These are phyloP conservation scores for Vipera latastei DNA, from an alignment of 2,797 vertebrate species.

Conservation along the genomic window DNA sequence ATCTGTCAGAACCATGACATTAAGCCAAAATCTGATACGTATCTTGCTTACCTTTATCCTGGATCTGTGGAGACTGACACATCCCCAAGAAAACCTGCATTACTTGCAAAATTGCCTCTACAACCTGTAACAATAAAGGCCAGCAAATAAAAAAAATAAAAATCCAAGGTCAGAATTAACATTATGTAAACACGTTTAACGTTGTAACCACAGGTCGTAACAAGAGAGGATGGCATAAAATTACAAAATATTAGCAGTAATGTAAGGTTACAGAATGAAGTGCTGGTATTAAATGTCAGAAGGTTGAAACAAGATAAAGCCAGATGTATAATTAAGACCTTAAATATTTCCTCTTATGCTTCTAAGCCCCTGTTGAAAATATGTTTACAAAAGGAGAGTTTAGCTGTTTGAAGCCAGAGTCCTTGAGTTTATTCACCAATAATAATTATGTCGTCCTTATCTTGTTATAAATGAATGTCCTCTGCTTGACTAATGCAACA, in stretches of 20 bases:
- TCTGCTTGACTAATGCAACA: not conserved
- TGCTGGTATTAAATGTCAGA: not conserved
- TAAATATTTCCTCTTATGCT: not conserved
- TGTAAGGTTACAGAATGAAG: not conserved
- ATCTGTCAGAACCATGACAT: no score
- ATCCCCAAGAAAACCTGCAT: slow-evolving; percentile 86
- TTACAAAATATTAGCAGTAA: not conserved
- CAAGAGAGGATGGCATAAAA: not conserved
- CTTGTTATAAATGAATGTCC: not conserved
- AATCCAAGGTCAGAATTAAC: not conserved
- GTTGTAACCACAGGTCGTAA: not conserved
- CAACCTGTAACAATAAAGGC: slow-evolving; percentile 76
- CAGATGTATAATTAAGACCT: not conserved
- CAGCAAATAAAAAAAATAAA: not conserved
- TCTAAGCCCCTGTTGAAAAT: not conserved
- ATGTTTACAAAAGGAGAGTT: not conserved
- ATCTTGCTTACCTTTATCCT: slow-evolving; percentile 85
- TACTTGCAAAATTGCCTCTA: slow-evolving; percentile 87
- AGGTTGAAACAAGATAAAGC: not conserved
- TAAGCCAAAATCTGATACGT: not conserved
- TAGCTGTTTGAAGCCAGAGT: not conserved
- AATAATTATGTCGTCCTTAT: not conserved
- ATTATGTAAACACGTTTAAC: not conserved
- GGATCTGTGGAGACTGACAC: slow-evolving; percentile 84
- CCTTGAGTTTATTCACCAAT: not conserved